phyloP scores from a whole-genome alignment of 2,888 invertebrate species.

The Temnothorax rugatulus region DNA sequence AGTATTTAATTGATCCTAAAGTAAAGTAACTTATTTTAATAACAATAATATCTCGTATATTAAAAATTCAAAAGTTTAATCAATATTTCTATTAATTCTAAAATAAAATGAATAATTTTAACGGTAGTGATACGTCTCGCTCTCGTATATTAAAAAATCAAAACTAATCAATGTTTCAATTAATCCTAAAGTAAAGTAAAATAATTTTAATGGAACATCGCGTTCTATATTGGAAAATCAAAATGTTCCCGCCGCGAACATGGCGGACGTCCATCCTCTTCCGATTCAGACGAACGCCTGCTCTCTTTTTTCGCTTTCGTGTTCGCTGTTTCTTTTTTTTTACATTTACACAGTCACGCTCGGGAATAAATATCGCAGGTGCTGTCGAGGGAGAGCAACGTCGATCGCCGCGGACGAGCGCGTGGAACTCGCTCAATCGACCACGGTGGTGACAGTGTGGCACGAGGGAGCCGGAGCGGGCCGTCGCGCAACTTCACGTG shows the following conservation, averaged over 20 bases:
- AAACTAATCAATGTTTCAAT: too few relatives aligned
- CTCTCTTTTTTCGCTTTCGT: background rate
- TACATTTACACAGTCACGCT: background rate
- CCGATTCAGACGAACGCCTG: background rate
- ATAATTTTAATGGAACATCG: background rate
- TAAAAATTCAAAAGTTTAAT: background rate
- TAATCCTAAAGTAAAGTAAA: background rate
- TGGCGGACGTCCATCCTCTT: background rate
- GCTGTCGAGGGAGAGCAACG: too few relatives aligned
- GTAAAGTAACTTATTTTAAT: too few relatives aligned
- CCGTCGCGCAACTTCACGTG: constrained; percentile 77
- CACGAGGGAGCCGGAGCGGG: constrained; percentile 58
- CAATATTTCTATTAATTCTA: background rate
- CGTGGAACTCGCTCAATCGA: constrained; percentile 45
- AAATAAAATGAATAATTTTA: background rate
- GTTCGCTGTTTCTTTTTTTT: background rate
- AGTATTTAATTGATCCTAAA: too few relatives aligned
- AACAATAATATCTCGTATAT: too few relatives aligned
- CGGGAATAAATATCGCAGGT: background rate
- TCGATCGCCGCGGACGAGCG: background rate
- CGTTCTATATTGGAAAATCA: too few relatives aligned
- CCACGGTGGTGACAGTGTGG: constrained; percentile 72
- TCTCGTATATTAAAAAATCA: background rate
- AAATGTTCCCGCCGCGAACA: background rate
- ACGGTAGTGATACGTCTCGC: background rate